Conservation (phyloP, 2,888 invertebrate genomes). For the Phaonia tiefii region DNA sequence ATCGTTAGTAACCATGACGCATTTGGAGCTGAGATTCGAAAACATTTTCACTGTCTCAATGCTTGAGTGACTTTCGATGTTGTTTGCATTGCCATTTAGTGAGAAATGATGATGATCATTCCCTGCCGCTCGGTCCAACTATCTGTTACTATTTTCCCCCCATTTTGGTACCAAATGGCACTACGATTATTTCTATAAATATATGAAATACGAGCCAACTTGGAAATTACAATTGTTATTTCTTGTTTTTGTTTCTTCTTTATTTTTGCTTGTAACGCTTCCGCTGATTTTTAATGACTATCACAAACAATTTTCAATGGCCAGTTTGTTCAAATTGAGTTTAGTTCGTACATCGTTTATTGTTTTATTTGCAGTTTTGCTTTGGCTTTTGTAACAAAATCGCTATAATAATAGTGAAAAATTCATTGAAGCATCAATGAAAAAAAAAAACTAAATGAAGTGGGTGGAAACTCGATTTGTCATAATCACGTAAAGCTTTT, state of each 20-base stretch:
- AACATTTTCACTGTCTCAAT: conserved; percentile 9
- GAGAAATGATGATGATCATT: too few species aligned
- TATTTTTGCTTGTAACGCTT: conserved; percentile 24
- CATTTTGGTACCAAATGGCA: not conserved
- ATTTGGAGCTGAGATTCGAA: not conserved
- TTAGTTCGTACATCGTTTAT: conserved; percentile 6
- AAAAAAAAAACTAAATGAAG: too few species aligned
- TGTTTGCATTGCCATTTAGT: not conserved
- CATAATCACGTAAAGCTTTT: conserved; percentile 44
- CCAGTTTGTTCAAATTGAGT: conserved; percentile 57
- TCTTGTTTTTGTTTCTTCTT: too few species aligned
- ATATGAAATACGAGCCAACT: not conserved
- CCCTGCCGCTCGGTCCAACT: not conserved
- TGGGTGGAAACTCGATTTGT: conserved; percentile 57
- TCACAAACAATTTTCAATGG: conserved; percentile 50
- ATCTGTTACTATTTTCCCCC: not conserved
- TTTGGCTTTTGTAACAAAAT: conserved; percentile 29
- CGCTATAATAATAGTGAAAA: conserved; percentile 51
- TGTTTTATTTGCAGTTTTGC: conserved; percentile 16
- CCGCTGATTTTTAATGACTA: conserved; percentile 15
- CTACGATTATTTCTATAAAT: not conserved
- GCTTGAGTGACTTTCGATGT: conserved; percentile 16
- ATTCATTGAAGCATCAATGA: conserved; percentile 59
- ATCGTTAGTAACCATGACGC: conserved; percentile 23
- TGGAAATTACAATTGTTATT: conserved; percentile 24